Evolutionary conservation across 2,113 vertebrate species (phyloP), one percentile per base, ranked within the genome.

Genomic region (Kobus ellipsiprymnus): DNA sequence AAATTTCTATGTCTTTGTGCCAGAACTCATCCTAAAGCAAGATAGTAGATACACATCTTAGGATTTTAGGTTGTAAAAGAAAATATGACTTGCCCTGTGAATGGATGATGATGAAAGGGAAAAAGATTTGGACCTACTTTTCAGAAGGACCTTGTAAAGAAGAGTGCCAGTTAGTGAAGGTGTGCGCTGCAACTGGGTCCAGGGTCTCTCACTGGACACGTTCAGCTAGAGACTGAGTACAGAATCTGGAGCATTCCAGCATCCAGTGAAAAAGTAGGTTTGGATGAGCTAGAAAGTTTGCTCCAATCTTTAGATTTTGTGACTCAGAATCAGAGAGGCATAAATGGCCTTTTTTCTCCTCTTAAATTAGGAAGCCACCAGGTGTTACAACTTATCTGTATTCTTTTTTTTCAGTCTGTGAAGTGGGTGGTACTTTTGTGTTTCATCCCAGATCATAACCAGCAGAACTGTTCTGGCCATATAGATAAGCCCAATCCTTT

Each of bases 401-500:
- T 85, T 81, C 25, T 93, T 93, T 90, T 94, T 92, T 97, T 95
- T 86, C 44, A 44, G 54, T 85, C 62, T 89, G 2, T 74, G 62
- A 95, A 93, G 46, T 95, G 50, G 60, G 82, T 89, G 78, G 80
- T n/a, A 17, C 10, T 95, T 95, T 82, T 93, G 52, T 74, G 55
- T 96, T 97, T 81, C 81, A 33, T 94, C 78, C 85, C 55, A 83
- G 83, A 96, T 91, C 50, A 62, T 85, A 94, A 92, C 27, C 48
- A 95, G 83, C 44, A 88, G 88, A 92, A 54, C 33, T 50, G n/a
- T 94, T 96, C 86, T 96, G 93, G 50, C 11, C 85, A 29, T 29
- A 62, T 7, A 94, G 96, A 96, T 97, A 98, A 97, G 93, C 83
- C 21, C 29, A 90, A 5, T 29, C 30, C 59, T 93, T 93, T 97